Percentiles rank a stretch among this genome's conserved stretches.
These are phyloP conservation scores for Nowickia ferox DNA, from an alignment of 2,888 invertebrate genomes.

Conservation along the genomic window DNA sequence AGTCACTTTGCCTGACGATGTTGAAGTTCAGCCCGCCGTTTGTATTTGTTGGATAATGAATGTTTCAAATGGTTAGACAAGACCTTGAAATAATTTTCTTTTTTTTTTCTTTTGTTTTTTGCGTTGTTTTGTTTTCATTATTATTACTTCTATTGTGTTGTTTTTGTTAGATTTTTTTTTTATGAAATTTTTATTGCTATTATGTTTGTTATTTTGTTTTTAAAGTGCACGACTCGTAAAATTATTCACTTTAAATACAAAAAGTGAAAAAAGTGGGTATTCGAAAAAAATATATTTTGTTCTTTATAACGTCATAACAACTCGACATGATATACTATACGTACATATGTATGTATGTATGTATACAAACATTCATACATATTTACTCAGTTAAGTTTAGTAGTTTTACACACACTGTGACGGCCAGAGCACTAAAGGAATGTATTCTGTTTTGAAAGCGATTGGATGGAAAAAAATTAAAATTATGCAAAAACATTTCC, in stretches of 20 bases:
- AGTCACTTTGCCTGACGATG: conserved; percentile 8
- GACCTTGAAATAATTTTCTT: conserved; percentile 72
- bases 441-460: neutral
- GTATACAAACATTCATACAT: neutral
- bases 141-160: conserved; percentile 55
- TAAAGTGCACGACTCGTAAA: conserved; percentile 69
- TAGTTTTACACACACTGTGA: neutral
- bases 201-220: conserved; percentile 60
- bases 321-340: conserved; percentile 59
- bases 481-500: too few species aligned
- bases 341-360: neutral
- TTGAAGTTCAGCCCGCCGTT: conserved; percentile 64
- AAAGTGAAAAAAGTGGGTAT: conserved; percentile 13
- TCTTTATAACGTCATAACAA: conserved; percentile 65
- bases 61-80: conserved; percentile 72
- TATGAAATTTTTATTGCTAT: conserved; percentile 62
- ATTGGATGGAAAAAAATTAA: too few species aligned
- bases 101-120: conserved; percentile 33
- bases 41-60: conserved; percentile 60
- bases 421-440: conserved; percentile 19
- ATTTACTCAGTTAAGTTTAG: neutral
- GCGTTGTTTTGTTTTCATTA: conserved; percentile 48
- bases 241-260: conserved; percentile 66
- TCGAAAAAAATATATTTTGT: conserved; percentile 56
- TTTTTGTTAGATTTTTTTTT: conserved; percentile 40